Evolutionary conservation across 2,888 invertebrate genomes (phyloP), one percentile per base, ranked within the genome.

Genomic region (Sphaerophoria rueppellii): DNA sequence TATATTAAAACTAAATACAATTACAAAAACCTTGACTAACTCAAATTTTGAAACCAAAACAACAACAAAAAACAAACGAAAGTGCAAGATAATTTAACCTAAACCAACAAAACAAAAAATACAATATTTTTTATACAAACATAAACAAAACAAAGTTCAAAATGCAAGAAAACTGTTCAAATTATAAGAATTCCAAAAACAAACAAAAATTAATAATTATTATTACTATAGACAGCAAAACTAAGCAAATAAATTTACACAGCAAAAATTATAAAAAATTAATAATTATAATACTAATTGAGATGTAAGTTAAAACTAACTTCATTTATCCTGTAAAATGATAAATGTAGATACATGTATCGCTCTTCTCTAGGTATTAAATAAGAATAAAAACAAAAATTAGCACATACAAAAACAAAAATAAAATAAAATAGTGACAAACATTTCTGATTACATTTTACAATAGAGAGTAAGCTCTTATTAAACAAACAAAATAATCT

Each of bases 81-180:
- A 86, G 86, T 86, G 73, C 81, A 86, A 82, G 74, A 86, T 78
- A 76, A 78, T 69, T 77, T 77, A 77, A 86, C 77, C 86, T 86
- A 82, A 71, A 24, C 60, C 60, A 78, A 81, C 35, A 72, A 87
- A 87, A 77, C 46, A 58, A 73, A 72, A 69, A 85, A 77, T 4
- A 58, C 50, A 82, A 77, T 82, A 77, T 86, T 86, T 86, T 24
- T 85, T 85, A 85, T 85, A 77, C 85, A 87, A 74, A 61, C 52
- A 60, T 67, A 83, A 77, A 55, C 75, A 74, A 57, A 86, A 75
- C 89, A 90, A 89, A 90, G 91, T 90, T 90, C 91, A 90, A 91
- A 91, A 88, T 88, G 88, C 88, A 91, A 91, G 90, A 60, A 88
- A 87, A 89, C 90, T 90, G 90, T 90, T 90, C 90, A 90, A 90